Evolutionary conservation across 2,888 invertebrate species (phyloP).

Genomic region (Clitarchus hookeri): DNA sequence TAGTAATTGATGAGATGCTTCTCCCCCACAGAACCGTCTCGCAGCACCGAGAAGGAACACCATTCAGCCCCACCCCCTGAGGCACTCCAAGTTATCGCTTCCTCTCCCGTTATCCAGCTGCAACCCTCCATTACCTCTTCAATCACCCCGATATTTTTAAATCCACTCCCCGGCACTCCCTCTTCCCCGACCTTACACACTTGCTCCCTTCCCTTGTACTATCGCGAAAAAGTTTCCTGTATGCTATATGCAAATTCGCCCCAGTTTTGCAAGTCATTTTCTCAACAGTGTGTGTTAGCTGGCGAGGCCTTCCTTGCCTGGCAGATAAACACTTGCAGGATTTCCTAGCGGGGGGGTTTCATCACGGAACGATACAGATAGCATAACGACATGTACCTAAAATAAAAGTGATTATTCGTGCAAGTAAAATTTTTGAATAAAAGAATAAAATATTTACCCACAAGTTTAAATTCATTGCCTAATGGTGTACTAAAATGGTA

Average conservation of each 20-base stretch:
- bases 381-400: too few species aligned
- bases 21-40: neutral
- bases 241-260: conserved; percentile 15
- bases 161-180: neutral
- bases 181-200: neutral
- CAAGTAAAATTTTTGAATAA: too few species aligned
- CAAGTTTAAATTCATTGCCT: too few species aligned
- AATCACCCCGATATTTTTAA: neutral
- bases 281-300: neutral
- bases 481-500: too few species aligned
- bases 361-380: too few species aligned
- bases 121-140: conserved; percentile 19
- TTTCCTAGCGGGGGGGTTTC: too few species aligned
- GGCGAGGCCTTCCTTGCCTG: too few species aligned
- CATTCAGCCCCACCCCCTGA: neutral
- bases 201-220: neutral
- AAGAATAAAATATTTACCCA: too few species aligned
- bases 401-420: too few species aligned
- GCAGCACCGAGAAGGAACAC: neutral
- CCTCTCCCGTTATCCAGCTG: neutral
- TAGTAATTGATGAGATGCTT: neutral
- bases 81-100: neutral
- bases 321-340: too few species aligned
- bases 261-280: neutral
- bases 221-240: conserved; percentile 7